Base-by-base conservation (phyloP, 2,888 invertebrate species). In the Isoperla grammatica region DNA sequence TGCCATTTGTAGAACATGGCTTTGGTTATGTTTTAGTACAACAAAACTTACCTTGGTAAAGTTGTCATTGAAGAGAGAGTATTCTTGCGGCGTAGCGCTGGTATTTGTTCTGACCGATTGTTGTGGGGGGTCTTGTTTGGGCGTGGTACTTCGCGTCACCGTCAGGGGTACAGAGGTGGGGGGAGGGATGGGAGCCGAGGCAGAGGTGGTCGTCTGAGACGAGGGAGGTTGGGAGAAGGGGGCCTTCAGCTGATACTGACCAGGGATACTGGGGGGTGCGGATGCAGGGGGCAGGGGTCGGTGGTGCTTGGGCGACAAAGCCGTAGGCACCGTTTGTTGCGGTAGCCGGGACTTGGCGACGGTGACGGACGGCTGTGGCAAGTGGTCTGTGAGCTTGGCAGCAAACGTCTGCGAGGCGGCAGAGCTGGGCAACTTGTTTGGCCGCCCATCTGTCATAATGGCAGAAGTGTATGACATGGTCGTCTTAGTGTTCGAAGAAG, bases 41-140 rank as follows among this genome's bases (percentile, higher is more conserved):
- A 46, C 50, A 42, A 12, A 23, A 57, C 57, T 53, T 58, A 76
- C 81, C 75, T 83, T 83, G 45, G 82, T 81, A 69, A 85, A 84
- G 1, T 79, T 76, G 71, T 91, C 90, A 72, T 90, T 90, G 75
- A 95, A 95, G 65, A 95, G 81, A 0, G 93, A 90, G 76, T 94
- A 95, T 70, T 93, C 91, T 64, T 84, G 81, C 1, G 85, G 80
- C 20, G 83, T 79, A 35, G 22, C 40, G 63, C 56, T 45, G 60
- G 58, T 50, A 49, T 56, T 61, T 62, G 56, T 56, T 46, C 22
- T 43, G 2, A 46, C 20, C 13, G 57, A 49, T 39, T 54, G 60
- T 56, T 45, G 64, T 49, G 54, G 56, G 48, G 57, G 64, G 40
- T 64, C 65, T 19, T 62, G 65, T 48, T 60, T 59, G n/a, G 64